A percentile compares a stretch with the other conserved stretches of the same genome.
phyloP scores from a whole-genome alignment of 2,797 vertebrate species.

The Epinephelus coioides region DNA sequence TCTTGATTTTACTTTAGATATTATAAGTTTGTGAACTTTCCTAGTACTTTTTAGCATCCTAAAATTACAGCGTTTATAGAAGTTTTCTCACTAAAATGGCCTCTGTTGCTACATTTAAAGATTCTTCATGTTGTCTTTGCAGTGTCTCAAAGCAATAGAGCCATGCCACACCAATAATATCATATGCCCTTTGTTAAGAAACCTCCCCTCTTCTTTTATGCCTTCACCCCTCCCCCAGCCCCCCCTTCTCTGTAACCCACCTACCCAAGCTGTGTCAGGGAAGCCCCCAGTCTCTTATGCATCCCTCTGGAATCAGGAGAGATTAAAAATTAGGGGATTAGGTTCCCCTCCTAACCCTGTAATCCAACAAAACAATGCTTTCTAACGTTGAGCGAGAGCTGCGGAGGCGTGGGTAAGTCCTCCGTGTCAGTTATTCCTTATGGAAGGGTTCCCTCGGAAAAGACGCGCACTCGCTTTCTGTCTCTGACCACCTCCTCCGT shows the following conservation, averaged over 20 bases:
- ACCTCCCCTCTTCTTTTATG: constrained; percentile 55
- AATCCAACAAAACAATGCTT: constrained; percentile 88
- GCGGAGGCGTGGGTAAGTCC: constrained; percentile 80
- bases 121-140: constrained; percentile 21
- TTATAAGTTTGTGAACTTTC: constrained; percentile 38
- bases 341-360: constrained; percentile 78
- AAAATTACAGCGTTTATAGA: not conserved
- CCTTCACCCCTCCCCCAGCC: constrained; percentile 41
- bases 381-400: constrained; percentile 75
- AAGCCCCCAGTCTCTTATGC: constrained; percentile 66
- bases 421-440: constrained; percentile 84
- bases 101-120: not conserved
- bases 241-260: constrained; percentile 59
- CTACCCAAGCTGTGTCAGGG: constrained; percentile 76
- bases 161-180: constrained; percentile 51
- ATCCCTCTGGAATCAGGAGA: constrained; percentile 83
- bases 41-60: not conserved
- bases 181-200: constrained; percentile 79
- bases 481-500: constrained; percentile 58
- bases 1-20: constrained; percentile 55
- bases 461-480: constrained; percentile 73
- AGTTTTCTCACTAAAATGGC: not conserved
- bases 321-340: constrained; percentile 88
- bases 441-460: constrained; percentile 84
- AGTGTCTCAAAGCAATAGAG: constrained; percentile 34